These are phyloP conservation scores for Laothoe populi DNA, from an alignment of 2,888 invertebrate species.

Conservation along the genomic window DNA sequence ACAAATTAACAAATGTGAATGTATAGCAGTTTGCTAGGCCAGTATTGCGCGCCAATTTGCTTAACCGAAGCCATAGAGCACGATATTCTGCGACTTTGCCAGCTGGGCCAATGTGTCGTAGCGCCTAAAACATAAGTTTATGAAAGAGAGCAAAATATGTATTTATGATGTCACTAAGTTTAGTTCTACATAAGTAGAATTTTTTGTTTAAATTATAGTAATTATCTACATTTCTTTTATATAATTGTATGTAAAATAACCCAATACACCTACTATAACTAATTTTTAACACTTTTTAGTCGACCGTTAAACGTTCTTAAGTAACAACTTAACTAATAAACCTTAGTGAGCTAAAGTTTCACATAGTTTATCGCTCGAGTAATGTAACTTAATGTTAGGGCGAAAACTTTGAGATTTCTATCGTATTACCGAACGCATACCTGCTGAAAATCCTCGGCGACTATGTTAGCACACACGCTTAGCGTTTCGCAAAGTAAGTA, in stretches of 20 bases:
- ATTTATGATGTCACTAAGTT: no score
- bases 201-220: no score
- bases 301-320: background rate
- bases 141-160: no score
- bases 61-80: constrained; percentile 88
- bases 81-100: constrained; percentile 89
- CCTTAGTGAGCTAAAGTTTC: constrained; percentile 13
- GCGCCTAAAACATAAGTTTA: constrained; percentile 73
- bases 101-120: constrained; percentile 88
- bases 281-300: background rate
- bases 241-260: no score
- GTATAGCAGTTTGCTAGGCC: constrained; percentile 89
- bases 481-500: constrained; percentile 87
- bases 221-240: no score
- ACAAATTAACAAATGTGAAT: constrained; percentile 87
- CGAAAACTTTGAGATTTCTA: constrained; percentile 4
- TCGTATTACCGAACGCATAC: constrained; percentile 48
- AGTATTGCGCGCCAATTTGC: constrained; percentile 87
- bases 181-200: no score
- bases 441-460: constrained; percentile 89
- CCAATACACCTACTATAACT: no score
- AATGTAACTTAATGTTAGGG: constrained; percentile 2
- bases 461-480: constrained; percentile 86
- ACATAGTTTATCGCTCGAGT: constrained; percentile 12
- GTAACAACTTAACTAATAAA: constrained; percentile 19